These are phyloP conservation scores for Motacilla tschutschensis DNA, from an alignment of 2,113 vertebrate genomes.

Conservation along the genomic window DNA sequence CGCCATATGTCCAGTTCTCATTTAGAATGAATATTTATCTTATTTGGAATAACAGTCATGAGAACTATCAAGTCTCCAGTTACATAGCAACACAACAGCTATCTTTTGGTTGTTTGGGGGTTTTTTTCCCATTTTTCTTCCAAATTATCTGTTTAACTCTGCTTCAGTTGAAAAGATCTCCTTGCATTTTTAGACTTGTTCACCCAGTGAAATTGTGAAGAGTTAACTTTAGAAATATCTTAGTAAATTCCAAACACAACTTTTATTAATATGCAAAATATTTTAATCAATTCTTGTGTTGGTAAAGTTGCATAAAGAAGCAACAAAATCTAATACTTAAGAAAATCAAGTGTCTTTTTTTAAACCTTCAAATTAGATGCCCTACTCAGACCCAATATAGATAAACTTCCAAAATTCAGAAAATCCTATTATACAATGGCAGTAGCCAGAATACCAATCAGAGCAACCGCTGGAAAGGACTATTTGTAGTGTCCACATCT, in stretches of 20 bases:
- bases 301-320: neutral
- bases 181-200: neutral
- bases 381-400: neutral
- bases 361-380: neutral
- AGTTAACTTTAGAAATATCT: neutral
- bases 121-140: rapidly evolving
- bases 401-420: neutral
- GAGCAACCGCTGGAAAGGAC: neutral
- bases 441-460: neutral
- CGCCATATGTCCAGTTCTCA: constrained; percentile 9
- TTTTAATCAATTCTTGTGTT: neutral
- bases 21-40: neutral
- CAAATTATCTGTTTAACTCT: neutral
- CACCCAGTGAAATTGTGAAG: neutral
- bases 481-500: neutral
- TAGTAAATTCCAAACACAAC: neutral
- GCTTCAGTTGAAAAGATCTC: neutral
- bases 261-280: neutral
- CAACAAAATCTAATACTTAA: neutral
- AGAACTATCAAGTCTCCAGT: neutral
- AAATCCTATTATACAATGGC: constrained; percentile 1
- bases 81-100: neutral
- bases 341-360: neutral
- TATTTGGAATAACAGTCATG: neutral
- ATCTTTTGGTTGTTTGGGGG: rapidly evolving